Conservation (phyloP, 2,113 vertebrate species). For the Chiloscyllium plagiosum region DNA sequence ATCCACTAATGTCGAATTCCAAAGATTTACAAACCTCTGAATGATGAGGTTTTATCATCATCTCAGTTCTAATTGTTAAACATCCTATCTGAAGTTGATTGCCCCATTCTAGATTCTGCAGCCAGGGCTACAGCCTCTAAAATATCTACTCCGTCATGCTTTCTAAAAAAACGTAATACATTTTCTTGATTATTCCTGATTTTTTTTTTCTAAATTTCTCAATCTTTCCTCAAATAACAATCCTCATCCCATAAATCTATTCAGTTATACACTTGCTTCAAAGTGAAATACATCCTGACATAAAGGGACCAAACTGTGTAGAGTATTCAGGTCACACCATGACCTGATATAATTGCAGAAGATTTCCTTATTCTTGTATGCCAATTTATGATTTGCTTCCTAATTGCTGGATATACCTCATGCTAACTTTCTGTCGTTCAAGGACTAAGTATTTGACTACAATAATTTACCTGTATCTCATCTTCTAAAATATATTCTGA, state of each 20-base stretch:
- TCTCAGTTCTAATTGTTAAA: neutral
- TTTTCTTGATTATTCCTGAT: neutral
- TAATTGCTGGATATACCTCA: neutral
- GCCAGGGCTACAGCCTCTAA: no score
- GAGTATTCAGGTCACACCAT: neutral
- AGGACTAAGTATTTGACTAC: neutral
- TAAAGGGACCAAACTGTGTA: neutral
- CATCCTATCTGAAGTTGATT: neutral
- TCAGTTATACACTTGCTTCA: neutral
- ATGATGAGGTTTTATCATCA: neutral
- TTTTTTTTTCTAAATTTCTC: neutral
- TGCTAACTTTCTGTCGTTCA: neutral
- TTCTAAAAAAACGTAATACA: neutral
- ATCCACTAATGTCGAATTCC: neutral
- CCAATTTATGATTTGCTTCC: neutral
- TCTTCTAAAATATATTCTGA: neutral
- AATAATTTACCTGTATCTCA: neutral
- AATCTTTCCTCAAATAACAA: neutral
- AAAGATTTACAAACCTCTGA: neutral
- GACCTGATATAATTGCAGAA: neutral
- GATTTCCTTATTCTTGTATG: neutral
- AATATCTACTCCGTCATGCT: no score
- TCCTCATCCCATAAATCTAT: neutral
- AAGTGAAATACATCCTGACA: no score
- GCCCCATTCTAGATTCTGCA: neutral